These are phyloP conservation scores for Phataginus tricuspis DNA, from an alignment of 2,797 vertebrate species.

Conservation along the genomic window DNA sequence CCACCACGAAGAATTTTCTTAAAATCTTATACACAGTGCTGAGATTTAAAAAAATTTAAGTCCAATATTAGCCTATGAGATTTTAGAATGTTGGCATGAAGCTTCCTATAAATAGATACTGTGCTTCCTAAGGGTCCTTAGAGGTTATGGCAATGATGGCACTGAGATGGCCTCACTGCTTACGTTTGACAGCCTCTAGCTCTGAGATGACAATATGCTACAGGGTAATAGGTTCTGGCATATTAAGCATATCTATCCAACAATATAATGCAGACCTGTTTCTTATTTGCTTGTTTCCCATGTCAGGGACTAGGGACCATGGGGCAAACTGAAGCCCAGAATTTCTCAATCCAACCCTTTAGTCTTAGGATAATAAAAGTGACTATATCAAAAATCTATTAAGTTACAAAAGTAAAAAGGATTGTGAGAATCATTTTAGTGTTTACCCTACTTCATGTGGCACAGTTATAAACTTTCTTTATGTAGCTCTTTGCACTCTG, in stretches of 20 bases:
- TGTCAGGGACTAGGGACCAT: background rate
- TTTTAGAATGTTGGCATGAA: background rate
- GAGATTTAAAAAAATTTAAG: background rate
- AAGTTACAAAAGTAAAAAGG: background rate
- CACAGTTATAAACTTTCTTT: background rate
- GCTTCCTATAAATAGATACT: too few relatives aligned
- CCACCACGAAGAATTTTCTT: background rate
- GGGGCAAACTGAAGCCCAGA: background rate
- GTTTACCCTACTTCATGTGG: background rate
- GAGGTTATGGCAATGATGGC: background rate
- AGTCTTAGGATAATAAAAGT: background rate
- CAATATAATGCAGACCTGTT: background rate
- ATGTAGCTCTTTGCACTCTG: background rate
- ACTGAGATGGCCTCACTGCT: accelerated
- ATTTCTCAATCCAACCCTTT: background rate
- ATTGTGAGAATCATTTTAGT: background rate
- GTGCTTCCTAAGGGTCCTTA: background rate
- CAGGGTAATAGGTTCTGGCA: background rate
- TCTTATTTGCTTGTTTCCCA: background rate
- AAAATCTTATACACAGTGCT: background rate
- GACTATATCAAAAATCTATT: background rate
- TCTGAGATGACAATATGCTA: background rate
- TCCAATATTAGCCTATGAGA: background rate
- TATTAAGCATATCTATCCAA: background rate
- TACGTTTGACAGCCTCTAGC: background rate